Base-by-base conservation (phyloP, 2,113 vertebrate species). In the Charadrius vociferus region DNA sequence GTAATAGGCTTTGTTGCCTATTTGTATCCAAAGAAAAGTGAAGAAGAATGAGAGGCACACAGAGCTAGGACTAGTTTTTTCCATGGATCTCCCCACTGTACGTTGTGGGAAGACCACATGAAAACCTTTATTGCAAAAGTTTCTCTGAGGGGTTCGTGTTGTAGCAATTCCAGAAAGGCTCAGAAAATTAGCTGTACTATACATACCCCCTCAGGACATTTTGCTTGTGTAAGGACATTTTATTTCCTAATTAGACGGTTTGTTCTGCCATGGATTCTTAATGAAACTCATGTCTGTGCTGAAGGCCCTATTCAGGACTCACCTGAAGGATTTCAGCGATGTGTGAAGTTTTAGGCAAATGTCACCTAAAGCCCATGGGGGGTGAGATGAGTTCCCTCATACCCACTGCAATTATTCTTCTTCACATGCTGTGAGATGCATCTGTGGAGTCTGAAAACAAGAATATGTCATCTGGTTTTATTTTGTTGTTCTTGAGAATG, bases 401-500 rank as follows among this genome's bases (percentile, higher is more conserved):
- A 73, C 26, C 75, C 81, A 43, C 56, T 81, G 21, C 62, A 85
- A 75, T 86, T 94, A 37, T 67, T 89, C 83, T 84, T 80, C 50
- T 88, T 62, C 36, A 67, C 18, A 82, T 66, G 34, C 62, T 94
- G 81, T 53, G 79, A 80, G 93, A 95, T 91, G 36, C 50, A 80
- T 83, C 36, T 62, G 34, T 78, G 71, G 67, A 78, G 23, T 55
- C 67, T 86, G 84, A 90, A 95, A 96, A 95, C 52, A 93, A 87
- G 63, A 83, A 66, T 74, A 59, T 89, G 84, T 95, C 93, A 93
- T 95, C 79, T 94, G 91, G 59, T 91, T 95, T 95, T 96, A 62
- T 90, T 95, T 91, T 94, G 70, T 94, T 78, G 59, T 56, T 91
- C 91, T 91, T 79, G 45, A 95, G 74, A 83, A 80, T 49, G 91